Conservation (phyloP, 53 echinoderm and acorn worm species). For the Antedon mediterranea region DNA sequence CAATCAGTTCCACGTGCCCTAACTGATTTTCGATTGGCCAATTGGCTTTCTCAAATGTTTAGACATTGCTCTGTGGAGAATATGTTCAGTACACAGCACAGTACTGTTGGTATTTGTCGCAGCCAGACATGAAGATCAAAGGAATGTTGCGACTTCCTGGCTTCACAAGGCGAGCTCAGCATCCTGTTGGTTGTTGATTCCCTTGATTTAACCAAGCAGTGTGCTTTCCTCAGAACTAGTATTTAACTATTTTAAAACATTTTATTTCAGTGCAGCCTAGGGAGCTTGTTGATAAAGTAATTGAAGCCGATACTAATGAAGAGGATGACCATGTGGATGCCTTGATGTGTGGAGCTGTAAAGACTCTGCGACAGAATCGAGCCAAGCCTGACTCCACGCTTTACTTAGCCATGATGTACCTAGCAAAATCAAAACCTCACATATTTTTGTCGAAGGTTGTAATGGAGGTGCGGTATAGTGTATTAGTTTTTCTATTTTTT, state of each 20-base stretch:
- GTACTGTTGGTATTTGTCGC: no score
- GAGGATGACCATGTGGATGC: slow-evolving; percentile 89
- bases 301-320: slow-evolving; percentile 71
- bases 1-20: no score
- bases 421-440: slow-evolving; percentile 85
- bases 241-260: not conserved
- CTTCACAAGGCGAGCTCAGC: no score
- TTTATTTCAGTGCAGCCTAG: slow-evolving; percentile 52
- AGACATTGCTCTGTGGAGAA: no score
- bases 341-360: slow-evolving; percentile 70
- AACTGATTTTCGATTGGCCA: no score
- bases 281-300: slow-evolving; percentile 66
- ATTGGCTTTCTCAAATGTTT: no score
- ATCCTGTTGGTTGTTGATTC: no score
- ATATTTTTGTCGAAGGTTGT: slow-evolving; percentile 80
- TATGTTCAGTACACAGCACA: no score
- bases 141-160: no score
- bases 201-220: no score
- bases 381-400: slow-evolving; percentile 73
- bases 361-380: slow-evolving; percentile 55
- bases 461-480: slow-evolving; percentile 42
- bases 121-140: no score
- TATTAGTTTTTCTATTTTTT: no score
- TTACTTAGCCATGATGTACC: slow-evolving; percentile 75
- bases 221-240: not conserved